These are phyloP conservation scores for Sebastes paucispinis DNA, from an alignment of 2,797 vertebrate species.

Conservation along the genomic window DNA sequence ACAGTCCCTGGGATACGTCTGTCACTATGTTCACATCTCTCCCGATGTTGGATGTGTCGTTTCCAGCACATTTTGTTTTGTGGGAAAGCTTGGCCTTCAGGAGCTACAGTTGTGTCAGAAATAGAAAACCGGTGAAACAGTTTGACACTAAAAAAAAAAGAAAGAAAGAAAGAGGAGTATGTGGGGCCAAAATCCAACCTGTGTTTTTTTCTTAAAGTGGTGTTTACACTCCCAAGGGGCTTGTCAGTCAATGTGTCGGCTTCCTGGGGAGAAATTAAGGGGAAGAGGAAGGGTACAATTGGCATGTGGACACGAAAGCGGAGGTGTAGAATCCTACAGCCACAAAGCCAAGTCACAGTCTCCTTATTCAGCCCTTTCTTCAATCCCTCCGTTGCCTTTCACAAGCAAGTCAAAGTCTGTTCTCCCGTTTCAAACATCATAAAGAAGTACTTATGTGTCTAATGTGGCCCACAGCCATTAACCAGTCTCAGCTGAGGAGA, in stretches of 20 bases:
- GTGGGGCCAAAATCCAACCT: background rate
- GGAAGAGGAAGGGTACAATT: background rate
- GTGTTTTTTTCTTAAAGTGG: constrained; percentile 9
- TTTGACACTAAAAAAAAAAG: constrained; percentile 8
- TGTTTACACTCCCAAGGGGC: constrained; percentile 15
- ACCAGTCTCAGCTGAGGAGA: constrained; percentile 16
- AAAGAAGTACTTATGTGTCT: constrained; percentile 37
- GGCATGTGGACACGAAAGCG: constrained; percentile 3
- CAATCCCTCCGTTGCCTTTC: background rate
- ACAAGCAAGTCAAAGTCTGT: background rate
- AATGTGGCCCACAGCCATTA: constrained; percentile 17
- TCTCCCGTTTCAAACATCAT: constrained; percentile 31
- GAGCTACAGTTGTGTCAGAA: constrained; percentile 2
- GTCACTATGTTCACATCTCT: constrained; percentile 3
- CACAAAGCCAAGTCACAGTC: background rate
- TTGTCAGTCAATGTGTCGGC: constrained; percentile 14
- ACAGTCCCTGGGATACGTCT: background rate
- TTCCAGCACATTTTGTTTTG: constrained; percentile 18
- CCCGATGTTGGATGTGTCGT: background rate
- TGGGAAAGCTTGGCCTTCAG: constrained; percentile 6
- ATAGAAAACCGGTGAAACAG: background rate
- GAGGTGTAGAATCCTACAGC: constrained; percentile 22
- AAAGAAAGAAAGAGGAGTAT: background rate
- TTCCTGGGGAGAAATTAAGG: background rate
- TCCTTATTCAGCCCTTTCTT: constrained; percentile 13